Percentiles rank a stretch among this genome's conserved stretches.
Conservation (phyloP, 2,797 vertebrate genomes). For the Premnoplex brunnescens region DNA sequence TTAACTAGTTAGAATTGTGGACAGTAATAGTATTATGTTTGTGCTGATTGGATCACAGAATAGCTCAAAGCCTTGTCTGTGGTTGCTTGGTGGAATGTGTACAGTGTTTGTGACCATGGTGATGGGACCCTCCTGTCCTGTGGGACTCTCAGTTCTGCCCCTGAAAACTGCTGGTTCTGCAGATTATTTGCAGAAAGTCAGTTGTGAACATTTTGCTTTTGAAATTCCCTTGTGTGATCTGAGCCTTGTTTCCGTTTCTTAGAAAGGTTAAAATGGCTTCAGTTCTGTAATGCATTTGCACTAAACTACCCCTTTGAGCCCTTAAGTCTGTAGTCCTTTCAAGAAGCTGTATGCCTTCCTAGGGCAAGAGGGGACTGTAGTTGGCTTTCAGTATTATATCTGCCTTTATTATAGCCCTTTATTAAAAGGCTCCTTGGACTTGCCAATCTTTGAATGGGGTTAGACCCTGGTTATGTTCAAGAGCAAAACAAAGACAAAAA, state of each 20-base stretch:
- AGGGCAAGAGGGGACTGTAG: not conserved
- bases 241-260: not conserved
- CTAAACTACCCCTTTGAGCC: not conserved
- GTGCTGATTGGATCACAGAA: rapidly evolving
- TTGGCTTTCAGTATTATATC: not conserved
- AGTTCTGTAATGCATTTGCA: not conserved
- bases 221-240: not conserved
- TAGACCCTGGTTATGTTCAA: not conserved
- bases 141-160: rapidly evolving
- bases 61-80: not conserved
- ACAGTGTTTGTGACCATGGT: rapidly evolving
- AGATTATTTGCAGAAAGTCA: not conserved
- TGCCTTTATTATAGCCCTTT: not conserved
- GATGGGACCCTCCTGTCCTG: not conserved
- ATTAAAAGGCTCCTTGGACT: not conserved
- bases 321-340: not conserved
- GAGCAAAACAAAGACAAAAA: not conserved
- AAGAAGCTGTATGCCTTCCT: not conserved
- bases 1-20: not conserved
- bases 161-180: not conserved
- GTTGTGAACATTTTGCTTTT: not conserved
- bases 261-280: not conserved
- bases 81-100: not conserved
- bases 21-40: not conserved
- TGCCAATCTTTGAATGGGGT: not conserved